These are phyloP conservation scores for Rhinichthys osculus DNA, from an alignment of 2,797 vertebrate species.

Conservation along the genomic window DNA sequence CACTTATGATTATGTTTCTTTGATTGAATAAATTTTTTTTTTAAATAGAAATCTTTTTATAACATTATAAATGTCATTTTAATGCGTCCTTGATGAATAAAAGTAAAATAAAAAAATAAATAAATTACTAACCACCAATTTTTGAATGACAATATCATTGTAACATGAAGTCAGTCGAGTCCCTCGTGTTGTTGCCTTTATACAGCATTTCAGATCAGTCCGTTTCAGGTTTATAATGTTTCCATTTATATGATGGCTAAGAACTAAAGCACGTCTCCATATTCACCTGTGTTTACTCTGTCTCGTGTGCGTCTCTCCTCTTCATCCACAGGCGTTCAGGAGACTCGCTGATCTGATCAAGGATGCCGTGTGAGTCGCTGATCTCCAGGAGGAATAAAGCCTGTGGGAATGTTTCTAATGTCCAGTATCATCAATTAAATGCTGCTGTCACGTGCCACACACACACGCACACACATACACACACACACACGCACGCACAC, in stretches of 20 bases:
- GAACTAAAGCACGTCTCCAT: not conserved
- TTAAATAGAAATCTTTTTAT: not conserved
- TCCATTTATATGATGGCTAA: not conserved
- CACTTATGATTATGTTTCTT: no score
- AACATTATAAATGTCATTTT: not conserved
- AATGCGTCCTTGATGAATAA: not conserved
- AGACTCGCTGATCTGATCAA: slow-evolving; percentile 88
- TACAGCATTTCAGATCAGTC: not conserved
- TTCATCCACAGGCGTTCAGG: slow-evolving; percentile 83
- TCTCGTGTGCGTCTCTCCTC: not conserved
- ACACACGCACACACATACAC: not conserved
- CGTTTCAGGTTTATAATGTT: no score
- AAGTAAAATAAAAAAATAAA: no score
- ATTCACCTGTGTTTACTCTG: not conserved
- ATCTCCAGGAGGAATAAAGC: not conserved
- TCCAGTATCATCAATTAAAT: not conserved
- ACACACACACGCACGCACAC: not conserved
- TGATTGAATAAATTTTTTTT: not conserved
- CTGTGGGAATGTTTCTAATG: not conserved
- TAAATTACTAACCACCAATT: not conserved
- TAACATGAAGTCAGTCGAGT: no score
- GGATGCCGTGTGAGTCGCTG: slow-evolving; percentile 75
- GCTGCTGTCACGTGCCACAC: not conserved
- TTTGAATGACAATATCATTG: not conserved
- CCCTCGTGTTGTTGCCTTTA: not conserved